Base-by-base conservation (phyloP, 1,140 invertebrate genomes). In the Rhynchophorus ferrugineus region DNA sequence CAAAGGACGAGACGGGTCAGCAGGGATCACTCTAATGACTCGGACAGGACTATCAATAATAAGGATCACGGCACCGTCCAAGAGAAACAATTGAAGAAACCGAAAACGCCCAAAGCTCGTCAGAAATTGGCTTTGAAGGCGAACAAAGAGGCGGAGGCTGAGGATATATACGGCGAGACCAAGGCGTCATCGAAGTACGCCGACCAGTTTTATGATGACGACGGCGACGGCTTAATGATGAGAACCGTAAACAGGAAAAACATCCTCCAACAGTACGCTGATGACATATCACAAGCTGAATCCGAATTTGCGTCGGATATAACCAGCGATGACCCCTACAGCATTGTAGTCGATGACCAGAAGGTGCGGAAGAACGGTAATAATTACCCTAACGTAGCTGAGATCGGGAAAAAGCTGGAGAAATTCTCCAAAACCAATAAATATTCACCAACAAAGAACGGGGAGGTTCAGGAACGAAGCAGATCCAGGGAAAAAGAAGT, bases 271-370 rank as follows among this genome's bases (percentile, higher is more conserved):
- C 79, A 80, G 67, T 82, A 83, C 67, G 78, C 78, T 49, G 81
- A 78, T 54, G 76, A 78, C 50, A 75, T 74, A 8, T 60, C 59
- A 47, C 61, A 54, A 11, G 50, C 56, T 9, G 69, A 69, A 49
- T 59, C 74, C 19, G 60, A 77, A 61, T 75, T 72, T 38, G 78
- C 80, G 53, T 73, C 73, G 24, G 76, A 81, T 65, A 81, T 82
- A 24, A 79, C 79, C 13, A 83, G 79, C 61, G 81, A 80, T 19
- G 81, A 83, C 73, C 80, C 80, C 9, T 83, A 83, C 61, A 80
- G 82, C 64, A 85, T 85, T 42, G 79, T 85, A 13, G 81, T 85
- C 19, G 80, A 84, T 60, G 82, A 85, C 70, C 82, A 84, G 54
- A 78, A 67, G 35, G 57, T 67, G 1, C 58, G 57, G 7, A 64